Evolutionary conservation across 1,140 invertebrate species (phyloP), one percentile per base, ranked within the genome.

Genomic region (Diabrotica virgifera): DNA sequence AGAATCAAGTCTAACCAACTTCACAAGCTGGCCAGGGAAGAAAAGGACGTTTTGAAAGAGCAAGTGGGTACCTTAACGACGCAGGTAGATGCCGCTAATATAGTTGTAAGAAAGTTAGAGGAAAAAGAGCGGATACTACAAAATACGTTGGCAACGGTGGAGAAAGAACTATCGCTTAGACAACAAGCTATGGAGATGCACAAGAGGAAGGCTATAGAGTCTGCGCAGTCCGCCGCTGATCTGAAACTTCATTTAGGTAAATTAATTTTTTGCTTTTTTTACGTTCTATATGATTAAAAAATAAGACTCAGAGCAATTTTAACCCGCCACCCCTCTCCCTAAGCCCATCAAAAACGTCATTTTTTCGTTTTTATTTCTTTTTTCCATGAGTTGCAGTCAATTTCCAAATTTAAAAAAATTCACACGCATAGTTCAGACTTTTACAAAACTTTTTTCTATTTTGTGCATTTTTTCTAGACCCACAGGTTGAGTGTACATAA

Each of bases 131-230:
- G 95, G 10, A 86, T 98, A 56, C 79, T 99, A 55, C 94, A 97
- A 77, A 94, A 94, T 75, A 95, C 92, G 52, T 84, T 99, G 56
- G 89, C 92, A 1, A 95, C 94, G 10, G 90, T 95, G 6, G 97
- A 99, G 79, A 98, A 98, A 79, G 97, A 98, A 80, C 81, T 97
- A 52, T 87, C 90, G 66, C 79, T 96, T 53, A 81, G 94, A 13
- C 93, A 96, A 76, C 94, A 97, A 78, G 92, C 94, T 2, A 95
- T 97, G 90, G 97, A 99, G 80, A 93, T 96, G 88, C 94, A 98
- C 80, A 98, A 98, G 80, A 83, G 97, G 9, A 98, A 99, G 83
- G 96, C 96, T 5, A 95, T 96, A 63, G 95, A 97, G 78, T 91
- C 89, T 35, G 93, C 95, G 3, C 97, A 99, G 78, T 96, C 95